Evolutionary conservation across 2,113 vertebrate genomes (phyloP), one percentile per base, ranked within the genome.

Genomic region (Antechinus flavipes): DNA sequence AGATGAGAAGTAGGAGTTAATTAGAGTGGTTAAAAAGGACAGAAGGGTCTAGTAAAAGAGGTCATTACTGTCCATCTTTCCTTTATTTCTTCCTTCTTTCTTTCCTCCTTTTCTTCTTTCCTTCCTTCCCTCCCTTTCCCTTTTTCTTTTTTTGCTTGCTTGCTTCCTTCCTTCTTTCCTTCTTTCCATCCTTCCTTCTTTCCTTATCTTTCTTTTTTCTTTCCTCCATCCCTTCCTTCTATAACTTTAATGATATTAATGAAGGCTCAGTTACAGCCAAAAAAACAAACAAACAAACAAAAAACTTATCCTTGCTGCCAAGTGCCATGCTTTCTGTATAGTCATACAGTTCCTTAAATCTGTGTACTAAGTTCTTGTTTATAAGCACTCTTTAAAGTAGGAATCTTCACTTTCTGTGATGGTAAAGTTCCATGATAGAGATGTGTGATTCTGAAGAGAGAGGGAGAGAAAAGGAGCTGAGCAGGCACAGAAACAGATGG

Each of bases 271-370:
- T 46, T 58, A 24, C 25, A 11, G 91, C 46, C 23, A 49, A 49
- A 49, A 49, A 30, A 54, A 91, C 30, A 49, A 49, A 49, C 49
- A 49, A 49, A 49, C 3, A 49, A 49, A 49, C 47, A 42, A 42
- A 30, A 54, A 91, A 30, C 0, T 54, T 90, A 92, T 9, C 56
- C 42, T 55, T 26, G 0, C 27, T 68, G 50, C 49, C n/a, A 53
- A 91, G 50, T 50, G 2, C 4, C 8, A 12, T 0, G 16, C 0
- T 47, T 7, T 0, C 0, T 8, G 27, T 0, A 3, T n/a, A 49
- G 46, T 54, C 22, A 1, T 0, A 53, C 16, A 46, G 1, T 23
- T 19, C 35, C 30, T 3, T 3, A 22, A 6, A 27, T 35, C 46
- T 1, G 0, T 0, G 8, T 0, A 8, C n/a, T 54, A 7, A 46